Base-by-base conservation (phyloP, 2,113 vertebrate genomes). In the Xenopus laevis region DNA sequence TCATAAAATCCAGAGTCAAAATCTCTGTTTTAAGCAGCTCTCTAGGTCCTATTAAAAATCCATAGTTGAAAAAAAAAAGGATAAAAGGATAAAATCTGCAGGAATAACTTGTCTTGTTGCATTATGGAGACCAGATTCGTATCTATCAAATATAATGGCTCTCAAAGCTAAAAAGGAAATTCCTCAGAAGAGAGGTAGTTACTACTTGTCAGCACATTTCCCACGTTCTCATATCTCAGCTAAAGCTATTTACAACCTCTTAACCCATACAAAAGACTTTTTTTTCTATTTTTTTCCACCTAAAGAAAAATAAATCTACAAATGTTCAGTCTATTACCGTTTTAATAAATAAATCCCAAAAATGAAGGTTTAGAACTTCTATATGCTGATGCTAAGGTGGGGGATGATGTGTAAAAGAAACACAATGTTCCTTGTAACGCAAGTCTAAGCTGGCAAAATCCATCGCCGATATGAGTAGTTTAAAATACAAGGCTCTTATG, bases 121-220 rank as follows among this genome's bases (percentile, higher is more conserved):
- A 84, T 83, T 85, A 80, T 84, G 78, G 86, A 88, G 82, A 87
- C 82, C 79, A 88, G 85, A 87, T 88, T 86, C 82, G 82, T 84
- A 89, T 88, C 84, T 88, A 89, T 81, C 83, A 83, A 87, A 85
- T 16, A 83, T 40, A 86, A 90, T 83, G 88, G 84, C 79, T 81
- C 82, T 84, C 81, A 86, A 87, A 84, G 33, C 33, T 83, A 87
- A 81, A 89, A 90, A 90, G 88, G 84, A 91, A 91, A 91, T 93
- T 88, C 89, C 89, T 92, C 86, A 88, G 83, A 82, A 87, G 84
- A 90, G 88, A 92, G 89, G 87, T 89, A 88, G 33, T 40, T 40
- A 89, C 84, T 85, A 89, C 88, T 79, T 81, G 87, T 88, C 83
- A 83, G 85, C 86, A 88, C 82, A 85, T 83, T 88, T 87, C 86